A percentile compares a stretch with the other conserved stretches of the same genome.
Conservation (phyloP, 2,888 invertebrate genomes). For the Blera fallax region DNA sequence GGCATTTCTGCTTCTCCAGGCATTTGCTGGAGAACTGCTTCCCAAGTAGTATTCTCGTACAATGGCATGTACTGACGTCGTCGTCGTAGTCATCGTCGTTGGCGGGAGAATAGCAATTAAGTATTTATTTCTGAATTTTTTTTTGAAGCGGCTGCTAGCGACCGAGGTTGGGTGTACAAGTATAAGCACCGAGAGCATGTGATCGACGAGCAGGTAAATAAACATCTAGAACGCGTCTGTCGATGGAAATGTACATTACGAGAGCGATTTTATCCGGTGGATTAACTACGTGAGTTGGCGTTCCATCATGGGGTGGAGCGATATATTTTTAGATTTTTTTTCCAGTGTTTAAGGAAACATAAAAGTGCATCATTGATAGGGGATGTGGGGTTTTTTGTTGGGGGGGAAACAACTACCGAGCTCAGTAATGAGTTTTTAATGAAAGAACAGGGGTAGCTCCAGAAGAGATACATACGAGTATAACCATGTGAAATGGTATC, state of each 20-base stretch:
- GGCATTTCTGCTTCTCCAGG: background rate
- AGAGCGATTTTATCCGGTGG: slow-evolving; percentile 27
- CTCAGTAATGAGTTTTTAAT: slow-evolving; percentile 64
- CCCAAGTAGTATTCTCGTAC: background rate
- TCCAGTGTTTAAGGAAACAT: slow-evolving; percentile 24
- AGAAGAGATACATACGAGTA: background rate
- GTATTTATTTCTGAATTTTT: slow-evolving; percentile 55
- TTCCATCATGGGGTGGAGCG: slow-evolving; percentile 15
- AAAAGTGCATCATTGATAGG: slow-evolving; percentile 33
- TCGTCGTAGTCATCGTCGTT: background rate
- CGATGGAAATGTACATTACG: slow-evolving; percentile 60
- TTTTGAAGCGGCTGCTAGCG: background rate
- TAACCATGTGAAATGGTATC: background rate
- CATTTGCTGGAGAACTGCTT: slow-evolving; percentile 12
- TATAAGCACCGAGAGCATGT: slow-evolving; percentile 24
- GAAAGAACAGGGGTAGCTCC: slow-evolving; percentile 19
- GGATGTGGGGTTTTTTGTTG: background rate
- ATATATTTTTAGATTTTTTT: slow-evolving; percentile 40
- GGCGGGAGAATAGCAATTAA: slow-evolving; percentile 50
- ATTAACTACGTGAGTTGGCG: slow-evolving; percentile 48
- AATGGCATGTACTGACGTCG: background rate
- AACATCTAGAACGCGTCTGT: slow-evolving; percentile 51
- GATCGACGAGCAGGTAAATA: slow-evolving; percentile 68
- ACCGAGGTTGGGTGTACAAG: slow-evolving; percentile 1
- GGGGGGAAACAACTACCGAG: background rate